Evolutionary conservation across 2,888 invertebrate species (phyloP).

Genomic region (Napeogenes inachia): DNA sequence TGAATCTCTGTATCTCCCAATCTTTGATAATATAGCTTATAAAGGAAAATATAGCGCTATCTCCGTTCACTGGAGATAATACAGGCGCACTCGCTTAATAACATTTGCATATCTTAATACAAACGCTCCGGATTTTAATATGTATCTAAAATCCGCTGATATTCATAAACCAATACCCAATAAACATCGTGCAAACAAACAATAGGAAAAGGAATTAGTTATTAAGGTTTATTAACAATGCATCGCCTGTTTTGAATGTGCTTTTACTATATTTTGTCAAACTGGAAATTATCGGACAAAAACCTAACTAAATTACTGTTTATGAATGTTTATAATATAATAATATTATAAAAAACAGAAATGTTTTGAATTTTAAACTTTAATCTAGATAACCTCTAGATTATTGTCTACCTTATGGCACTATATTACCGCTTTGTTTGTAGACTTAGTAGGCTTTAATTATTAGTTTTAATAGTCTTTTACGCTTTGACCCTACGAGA

Average conservation of each 20-base stretch:
- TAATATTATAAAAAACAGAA: constrained; percentile 23
- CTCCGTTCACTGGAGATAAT: constrained; percentile 55
- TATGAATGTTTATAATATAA: constrained; percentile 30
- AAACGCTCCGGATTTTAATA: constrained; percentile 33
- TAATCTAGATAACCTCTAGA: no score
- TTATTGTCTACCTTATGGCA: no score
- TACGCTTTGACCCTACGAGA: no score
- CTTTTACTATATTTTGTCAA: constrained; percentile 32
- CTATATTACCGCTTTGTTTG: no score
- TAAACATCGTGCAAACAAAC: constrained; percentile 53
- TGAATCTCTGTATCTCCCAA: constrained; percentile 37
- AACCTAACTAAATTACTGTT: constrained; percentile 31
- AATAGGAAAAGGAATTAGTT: constrained; percentile 48
- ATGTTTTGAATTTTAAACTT: no score
- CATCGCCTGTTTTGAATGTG: constrained; percentile 45
- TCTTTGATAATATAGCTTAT: constrained; percentile 45
- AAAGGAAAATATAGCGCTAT: constrained; percentile 44
- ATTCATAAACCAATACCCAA: constrained; percentile 52
- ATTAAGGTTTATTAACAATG: constrained; percentile 64
- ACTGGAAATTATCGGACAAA: constrained; percentile 30
- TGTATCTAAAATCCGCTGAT: constrained; percentile 36
- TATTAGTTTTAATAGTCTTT: no score
- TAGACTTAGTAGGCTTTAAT: no score
- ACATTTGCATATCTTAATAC: constrained; percentile 71
- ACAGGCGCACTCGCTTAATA: constrained; percentile 51